Base-by-base conservation (phyloP, 2,113 vertebrate species). In the Tenebrosternarchus preto region DNA sequence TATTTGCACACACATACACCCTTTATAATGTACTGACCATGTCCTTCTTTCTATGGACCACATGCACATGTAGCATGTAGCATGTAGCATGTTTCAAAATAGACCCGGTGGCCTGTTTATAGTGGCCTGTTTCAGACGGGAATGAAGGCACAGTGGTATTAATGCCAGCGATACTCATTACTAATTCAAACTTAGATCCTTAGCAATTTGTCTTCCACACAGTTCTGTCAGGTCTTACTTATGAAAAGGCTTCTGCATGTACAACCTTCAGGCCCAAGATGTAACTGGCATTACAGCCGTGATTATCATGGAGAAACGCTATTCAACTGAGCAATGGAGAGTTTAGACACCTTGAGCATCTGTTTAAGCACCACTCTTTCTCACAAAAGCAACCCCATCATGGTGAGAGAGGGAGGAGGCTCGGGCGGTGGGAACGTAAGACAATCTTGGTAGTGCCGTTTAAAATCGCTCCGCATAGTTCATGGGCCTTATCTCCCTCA, bases 1-100 rank as follows among this genome's bases (percentile, higher is more conserved):
- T 53, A 70, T 63, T n/a, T n/a, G 73, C 74, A 80, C 74, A 82
- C 55, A 56, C 59, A 1, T 2, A 36, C 33, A 36, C 36, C 11
- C 22, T 36, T 25, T 60, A 69, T 77, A 81, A 50, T 63, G 43
- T 29, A 59, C 73, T 61, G 53, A 63, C 27, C 25, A 53, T 50
- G 84, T 86, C 11, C 19, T 33, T 31, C n/a, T 76, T 50, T 43
- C 46, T 68, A 63, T 22, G 8, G 63, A 31, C 29, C 63, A 67
- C 16, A 8, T 67, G 17, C 29, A 67, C 53, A 6, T 25, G 73
- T n/a, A n/a, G n/a, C n/a, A n/a, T n/a, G n/a, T n/a, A n/a, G n/a
- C 86, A 84, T 85, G 87, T 85, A 69, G 60, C 82, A 78, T 83
- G 4, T 72, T 29, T 39, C 25, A 56, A 27, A 16, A 43, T 43